Base-by-base conservation (phyloP, 2,888 invertebrate genomes). In the Caprella mutica region DNA sequence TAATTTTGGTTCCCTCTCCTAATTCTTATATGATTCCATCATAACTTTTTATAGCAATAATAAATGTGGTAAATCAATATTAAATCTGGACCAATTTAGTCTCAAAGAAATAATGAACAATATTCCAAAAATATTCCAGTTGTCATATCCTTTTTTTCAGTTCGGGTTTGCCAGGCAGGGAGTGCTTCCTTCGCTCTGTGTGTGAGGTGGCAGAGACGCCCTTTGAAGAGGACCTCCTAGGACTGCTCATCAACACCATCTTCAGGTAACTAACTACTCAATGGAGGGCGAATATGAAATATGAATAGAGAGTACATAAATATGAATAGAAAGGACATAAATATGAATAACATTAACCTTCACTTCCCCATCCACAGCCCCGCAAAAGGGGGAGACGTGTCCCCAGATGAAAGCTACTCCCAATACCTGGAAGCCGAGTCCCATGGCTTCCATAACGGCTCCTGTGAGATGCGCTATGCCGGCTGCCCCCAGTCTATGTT, bases 131-230 rank as follows among this genome's bases (percentile, higher is more conserved):
- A n/a, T n/a, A n/a, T n/a, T n/a, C n/a, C n/a, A n/a, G n/a, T n/a
- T n/a, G n/a, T n/a, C n/a, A n/a, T n/a, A n/a, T n/a, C n/a, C n/a
- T n/a, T n/a, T n/a, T n/a, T n/a, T n/a, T n/a, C 46, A 46, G 46
- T 8, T 12, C 21, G 8, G 27, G 46, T 12, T n/a, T 46, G 46
- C 46, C 46, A 9, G 46, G 27, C n/a, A 26, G 46, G 27, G 23
- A 26, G 29, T 46, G 46, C 5, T 19, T 46, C 5, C 46, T 26
- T 8, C 24, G 46, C 24, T 17, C 46, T 29, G 29, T 46, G n/a
- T 46, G 46, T n/a, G 46, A 46, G 27, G 23, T 46, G n/a, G 46
- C 46, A 5, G 46, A 46, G 27, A 19, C 24, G 3, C 46, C 46
- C 12, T n/a, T 46, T n/a, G 27, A 46, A 23, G 46, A 46, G 5